Conservation (phyloP, 2,888 invertebrate genomes). For the Maniola hyperantus region DNA sequence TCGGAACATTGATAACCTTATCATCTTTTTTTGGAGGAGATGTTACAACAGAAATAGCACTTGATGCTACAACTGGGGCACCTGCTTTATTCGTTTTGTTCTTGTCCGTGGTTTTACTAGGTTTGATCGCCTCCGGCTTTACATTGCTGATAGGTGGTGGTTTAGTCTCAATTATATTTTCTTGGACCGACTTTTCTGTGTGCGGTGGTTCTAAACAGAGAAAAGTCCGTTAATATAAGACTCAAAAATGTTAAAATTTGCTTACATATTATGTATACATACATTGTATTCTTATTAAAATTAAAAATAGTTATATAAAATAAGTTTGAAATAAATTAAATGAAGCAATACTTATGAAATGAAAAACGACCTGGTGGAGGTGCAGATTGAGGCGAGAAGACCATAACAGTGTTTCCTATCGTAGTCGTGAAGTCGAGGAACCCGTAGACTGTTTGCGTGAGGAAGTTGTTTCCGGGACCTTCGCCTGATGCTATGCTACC, state of each 20-base stretch:
- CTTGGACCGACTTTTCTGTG: conserved; percentile 70
- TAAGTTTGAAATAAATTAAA: neutral
- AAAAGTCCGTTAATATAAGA: conserved; percentile 31
- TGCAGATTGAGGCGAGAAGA: conserved; percentile 94
- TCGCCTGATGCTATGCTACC: conserved; percentile 47
- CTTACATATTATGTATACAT: neutral
- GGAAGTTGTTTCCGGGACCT: conserved; percentile 56
- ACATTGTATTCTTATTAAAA: too few relatives aligned
- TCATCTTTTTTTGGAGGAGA: conserved; percentile 75
- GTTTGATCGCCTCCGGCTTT: conserved; percentile 73
- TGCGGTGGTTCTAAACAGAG: conserved; percentile 68
- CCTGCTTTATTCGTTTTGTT: conserved; percentile 68
- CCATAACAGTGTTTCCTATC: conserved; percentile 96
- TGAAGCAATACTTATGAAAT: conserved; percentile 10
- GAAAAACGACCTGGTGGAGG: conserved; percentile 84
- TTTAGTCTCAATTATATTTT: conserved; percentile 77
- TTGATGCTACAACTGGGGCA: conserved; percentile 62
- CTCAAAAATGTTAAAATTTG: neutral
- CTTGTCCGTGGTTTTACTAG: conserved; percentile 71
- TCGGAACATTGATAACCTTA: conserved; percentile 65
- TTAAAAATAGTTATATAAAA: too few relatives aligned
- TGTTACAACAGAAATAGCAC: conserved; percentile 68
- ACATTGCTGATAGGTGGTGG: conserved; percentile 64
- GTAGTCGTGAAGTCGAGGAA: conserved; percentile 97
- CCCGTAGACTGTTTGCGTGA: conserved; percentile 96